A percentile compares a stretch with the other conserved stretches of the same genome.
These are phyloP conservation scores for Acrobasis suavella DNA, from an alignment of 2,888 invertebrate species.

Conservation along the genomic window DNA sequence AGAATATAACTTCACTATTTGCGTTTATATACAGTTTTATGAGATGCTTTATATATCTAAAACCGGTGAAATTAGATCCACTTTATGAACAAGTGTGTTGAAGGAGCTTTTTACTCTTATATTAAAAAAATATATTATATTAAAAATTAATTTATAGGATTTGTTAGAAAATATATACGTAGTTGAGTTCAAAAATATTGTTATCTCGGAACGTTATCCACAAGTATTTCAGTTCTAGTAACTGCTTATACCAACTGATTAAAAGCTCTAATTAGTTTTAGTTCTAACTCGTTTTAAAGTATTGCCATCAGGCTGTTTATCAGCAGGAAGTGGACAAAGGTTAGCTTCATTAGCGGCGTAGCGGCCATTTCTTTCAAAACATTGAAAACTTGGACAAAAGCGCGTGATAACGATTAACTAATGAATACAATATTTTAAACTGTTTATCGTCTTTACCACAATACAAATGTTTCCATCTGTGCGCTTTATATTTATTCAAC, in stretches of 20 bases:
- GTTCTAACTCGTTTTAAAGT: conserved; percentile 14
- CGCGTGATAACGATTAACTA: conserved; percentile 1
- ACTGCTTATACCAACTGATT: conserved; percentile 17
- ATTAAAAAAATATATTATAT: too few species aligned
- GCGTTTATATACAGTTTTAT: too few species aligned
- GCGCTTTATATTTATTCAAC: background rate
- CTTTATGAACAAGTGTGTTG: too few species aligned
- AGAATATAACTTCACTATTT: too few species aligned
- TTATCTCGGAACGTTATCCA: conserved; percentile 6
- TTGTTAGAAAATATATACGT: too few species aligned
- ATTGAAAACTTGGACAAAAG: conserved; percentile 14
- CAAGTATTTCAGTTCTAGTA: conserved; percentile 7
- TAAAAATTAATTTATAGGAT: too few species aligned
- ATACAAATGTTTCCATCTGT: conserved; percentile 16
- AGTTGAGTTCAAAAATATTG: background rate
- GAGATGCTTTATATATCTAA: too few species aligned
- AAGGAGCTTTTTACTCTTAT: too few species aligned
- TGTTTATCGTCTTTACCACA: conserved; percentile 9
- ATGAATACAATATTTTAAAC: conserved; percentile 14
- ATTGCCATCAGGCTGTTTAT: conserved; percentile 28
- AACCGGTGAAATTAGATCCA: too few species aligned
- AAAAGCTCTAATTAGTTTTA: conserved; percentile 13
- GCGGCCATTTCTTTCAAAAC: conserved; percentile 23
- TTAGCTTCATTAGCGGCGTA: conserved; percentile 37
- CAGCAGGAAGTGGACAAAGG: conserved; percentile 37